Conservation (phyloP, 2,888 invertebrate genomes). For the Polyommatus icarus region DNA sequence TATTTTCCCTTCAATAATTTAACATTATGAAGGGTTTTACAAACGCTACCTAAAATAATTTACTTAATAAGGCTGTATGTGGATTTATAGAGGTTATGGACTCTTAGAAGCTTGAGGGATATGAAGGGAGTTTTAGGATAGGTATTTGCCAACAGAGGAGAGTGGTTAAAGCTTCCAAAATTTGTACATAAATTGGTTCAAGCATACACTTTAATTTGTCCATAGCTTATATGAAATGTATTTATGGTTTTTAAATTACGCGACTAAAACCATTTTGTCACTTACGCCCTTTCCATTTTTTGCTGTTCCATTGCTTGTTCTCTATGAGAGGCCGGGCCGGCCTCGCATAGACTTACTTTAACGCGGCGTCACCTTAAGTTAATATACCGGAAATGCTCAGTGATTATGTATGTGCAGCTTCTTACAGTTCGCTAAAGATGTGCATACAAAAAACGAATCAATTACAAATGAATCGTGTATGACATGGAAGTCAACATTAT, state of each 20-base stretch:
- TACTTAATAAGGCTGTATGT: background rate
- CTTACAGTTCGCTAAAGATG: background rate
- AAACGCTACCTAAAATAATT: background rate
- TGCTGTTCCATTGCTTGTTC: too few relatives aligned
- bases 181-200: too few relatives aligned
- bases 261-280: too few relatives aligned
- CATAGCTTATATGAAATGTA: too few relatives aligned
- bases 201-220: too few relatives aligned
- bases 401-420: background rate
- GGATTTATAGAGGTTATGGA: background rate
- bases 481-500: slow-evolving; percentile 25
- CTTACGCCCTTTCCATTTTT: too few relatives aligned
- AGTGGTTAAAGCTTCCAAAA: too few relatives aligned
- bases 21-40: background rate
- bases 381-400: background rate
- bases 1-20: slow-evolving; percentile 26
- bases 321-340: too few relatives aligned
- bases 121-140: background rate
- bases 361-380: too few relatives aligned
- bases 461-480: slow-evolving; percentile 22
- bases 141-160: too few relatives aligned
- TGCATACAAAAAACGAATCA: background rate
- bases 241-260: too few relatives aligned
- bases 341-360: too few relatives aligned
- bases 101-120: background rate